Evolutionary conservation across 1,140 invertebrate species (phyloP).

Genomic region (Teleogryllus occipitalis): DNA sequence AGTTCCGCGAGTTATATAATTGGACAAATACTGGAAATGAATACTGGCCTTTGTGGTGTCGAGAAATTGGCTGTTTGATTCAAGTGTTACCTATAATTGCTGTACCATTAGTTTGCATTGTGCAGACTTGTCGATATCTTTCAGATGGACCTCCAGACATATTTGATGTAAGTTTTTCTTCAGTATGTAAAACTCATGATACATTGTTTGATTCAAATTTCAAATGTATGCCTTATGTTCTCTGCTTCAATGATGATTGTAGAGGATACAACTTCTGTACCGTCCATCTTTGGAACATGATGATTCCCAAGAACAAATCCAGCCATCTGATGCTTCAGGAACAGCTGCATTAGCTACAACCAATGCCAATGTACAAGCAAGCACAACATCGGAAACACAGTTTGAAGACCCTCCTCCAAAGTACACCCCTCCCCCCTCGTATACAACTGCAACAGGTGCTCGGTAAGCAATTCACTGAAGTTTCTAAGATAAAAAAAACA

Average conservation of each 20-base stretch:
- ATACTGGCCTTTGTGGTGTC: conserved; percentile 67
- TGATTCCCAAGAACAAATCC: conserved; percentile 29
- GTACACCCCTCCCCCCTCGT: conserved; percentile 86
- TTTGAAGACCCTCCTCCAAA: conserved; percentile 80
- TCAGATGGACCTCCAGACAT: conserved; percentile 75
- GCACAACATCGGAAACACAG: conserved; percentile 27
- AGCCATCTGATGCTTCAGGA: conserved; percentile 28
- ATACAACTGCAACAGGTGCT: conserved; percentile 80
- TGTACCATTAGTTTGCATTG: conserved; percentile 65
- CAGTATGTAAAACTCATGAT: neutral
- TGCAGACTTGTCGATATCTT: conserved; percentile 76
- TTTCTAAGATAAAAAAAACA: too few species aligned
- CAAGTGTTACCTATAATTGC: conserved; percentile 68
- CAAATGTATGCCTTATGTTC: neutral
- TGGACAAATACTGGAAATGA: conserved; percentile 50
- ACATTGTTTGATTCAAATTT: neutral
- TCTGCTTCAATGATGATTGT: conserved; percentile 44
- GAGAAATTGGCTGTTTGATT: conserved; percentile 66
- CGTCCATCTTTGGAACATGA: conserved; percentile 32
- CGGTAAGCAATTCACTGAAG: conserved; percentile 31
- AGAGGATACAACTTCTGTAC: conserved; percentile 58
- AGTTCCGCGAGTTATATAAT: conserved; percentile 61
- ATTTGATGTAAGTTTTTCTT: conserved; percentile 59
- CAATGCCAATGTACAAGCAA: conserved; percentile 24
- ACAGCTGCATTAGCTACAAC: conserved; percentile 30